Evolutionary conservation across 2,113 vertebrate genomes (phyloP).

Genomic region (Barbus barbus): DNA sequence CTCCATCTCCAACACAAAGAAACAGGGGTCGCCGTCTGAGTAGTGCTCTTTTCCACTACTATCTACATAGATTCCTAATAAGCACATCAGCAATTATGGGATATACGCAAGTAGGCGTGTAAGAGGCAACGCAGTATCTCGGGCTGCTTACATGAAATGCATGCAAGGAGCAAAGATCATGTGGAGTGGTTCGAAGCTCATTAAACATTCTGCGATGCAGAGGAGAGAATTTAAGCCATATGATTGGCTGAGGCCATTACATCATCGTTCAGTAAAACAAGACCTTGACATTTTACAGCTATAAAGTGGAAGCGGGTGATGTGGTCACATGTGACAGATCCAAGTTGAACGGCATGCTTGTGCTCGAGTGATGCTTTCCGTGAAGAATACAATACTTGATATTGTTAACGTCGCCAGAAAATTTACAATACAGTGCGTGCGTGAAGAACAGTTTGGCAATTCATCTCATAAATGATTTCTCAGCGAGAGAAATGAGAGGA

Average conservation of each 20-base stretch:
- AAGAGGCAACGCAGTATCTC: constrained; percentile 57
- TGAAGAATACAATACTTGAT: neutral
- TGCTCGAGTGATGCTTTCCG: neutral
- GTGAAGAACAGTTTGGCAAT: constrained; percentile 12
- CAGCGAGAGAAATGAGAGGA: neutral
- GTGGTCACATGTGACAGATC: neutral
- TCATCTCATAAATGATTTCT: neutral
- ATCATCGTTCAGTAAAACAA: neutral
- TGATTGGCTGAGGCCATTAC: constrained; percentile 9
- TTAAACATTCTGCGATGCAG: constrained; percentile 8
- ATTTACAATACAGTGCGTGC: neutral
- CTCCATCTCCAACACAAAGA: constrained; percentile 48
- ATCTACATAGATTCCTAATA: constrained; percentile 38
- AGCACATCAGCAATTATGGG: constrained; percentile 52
- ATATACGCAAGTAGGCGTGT: constrained; percentile 55
- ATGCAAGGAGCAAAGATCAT: constrained; percentile 66
- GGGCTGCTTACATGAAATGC: constrained; percentile 60
- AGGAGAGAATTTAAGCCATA: neutral
- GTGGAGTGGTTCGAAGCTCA: constrained; percentile 19
- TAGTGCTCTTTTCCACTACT: constrained; percentile 41
- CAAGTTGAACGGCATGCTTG: neutral
- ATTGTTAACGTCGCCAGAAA: neutral
- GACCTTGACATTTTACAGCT: neutral
- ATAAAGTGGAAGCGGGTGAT: neutral
- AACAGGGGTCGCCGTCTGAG: constrained; percentile 30